Conservation (phyloP, 2,888 invertebrate species). For the Scaptomyza caliginosa region DNA sequence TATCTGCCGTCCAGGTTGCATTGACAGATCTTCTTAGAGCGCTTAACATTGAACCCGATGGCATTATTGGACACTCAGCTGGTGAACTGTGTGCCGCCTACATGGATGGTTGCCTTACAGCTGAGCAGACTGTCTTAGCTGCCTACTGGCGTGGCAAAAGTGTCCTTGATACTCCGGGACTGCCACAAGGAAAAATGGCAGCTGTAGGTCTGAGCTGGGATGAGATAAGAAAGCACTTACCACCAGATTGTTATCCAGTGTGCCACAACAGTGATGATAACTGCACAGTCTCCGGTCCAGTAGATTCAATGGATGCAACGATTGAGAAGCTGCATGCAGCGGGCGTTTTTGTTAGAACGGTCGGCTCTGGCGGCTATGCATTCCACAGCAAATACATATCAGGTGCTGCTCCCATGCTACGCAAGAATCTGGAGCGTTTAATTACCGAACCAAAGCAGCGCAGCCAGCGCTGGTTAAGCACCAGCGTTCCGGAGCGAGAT, state of each 20-base stretch:
- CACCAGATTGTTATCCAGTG: constrained; percentile 92
- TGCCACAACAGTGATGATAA: constrained; percentile 98
- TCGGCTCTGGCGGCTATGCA: constrained; percentile 94
- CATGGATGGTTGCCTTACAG: constrained; percentile 97
- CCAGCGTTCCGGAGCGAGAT: constrained; percentile 93
- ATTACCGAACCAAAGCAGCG: constrained; percentile 92
- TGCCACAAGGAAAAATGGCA: constrained; percentile 93
- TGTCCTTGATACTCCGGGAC: constrained; percentile 88
- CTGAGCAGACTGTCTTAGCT: constrained; percentile 96
- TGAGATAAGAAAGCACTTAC: constrained; percentile 89
- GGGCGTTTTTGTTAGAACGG: constrained; percentile 92
- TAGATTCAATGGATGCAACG: constrained; percentile 87
- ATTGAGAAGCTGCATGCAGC: constrained; percentile 88
- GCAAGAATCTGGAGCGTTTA: constrained; percentile 90
- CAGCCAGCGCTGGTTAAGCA: constrained; percentile 94
- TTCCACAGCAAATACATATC: constrained; percentile 97
- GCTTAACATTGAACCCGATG: constrained; percentile 93
- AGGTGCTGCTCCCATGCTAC: constrained; percentile 92
- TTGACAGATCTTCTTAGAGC: constrained; percentile 92
- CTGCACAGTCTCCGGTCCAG: constrained; percentile 96
- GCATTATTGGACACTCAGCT: constrained; percentile 96
- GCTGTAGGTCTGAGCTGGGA: constrained; percentile 96
- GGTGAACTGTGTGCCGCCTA: constrained; percentile 93
- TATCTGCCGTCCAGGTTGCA: constrained; percentile 98
- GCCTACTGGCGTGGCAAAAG: constrained; percentile 97